Conservation (phyloP, 2,888 invertebrate genomes). For the Oligia fasciuncula region DNA sequence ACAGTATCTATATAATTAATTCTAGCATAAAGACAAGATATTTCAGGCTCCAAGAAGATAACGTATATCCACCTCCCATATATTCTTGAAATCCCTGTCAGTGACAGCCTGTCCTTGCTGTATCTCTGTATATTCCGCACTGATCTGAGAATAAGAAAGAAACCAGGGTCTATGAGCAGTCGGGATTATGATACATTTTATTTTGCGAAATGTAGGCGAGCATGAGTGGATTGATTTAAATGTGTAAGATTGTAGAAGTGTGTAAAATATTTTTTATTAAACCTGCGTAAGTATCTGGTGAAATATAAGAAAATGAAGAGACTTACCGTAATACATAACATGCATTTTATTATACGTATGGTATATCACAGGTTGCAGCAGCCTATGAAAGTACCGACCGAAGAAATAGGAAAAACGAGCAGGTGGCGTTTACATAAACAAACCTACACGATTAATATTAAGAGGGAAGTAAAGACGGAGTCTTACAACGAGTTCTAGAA, state of each 20-base stretch:
- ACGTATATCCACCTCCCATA: conserved; percentile 65
- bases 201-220: no score
- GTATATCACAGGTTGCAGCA: background rate
- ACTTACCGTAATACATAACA: background rate
- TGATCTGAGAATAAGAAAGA: conserved; percentile 66
- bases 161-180: conserved; percentile 51
- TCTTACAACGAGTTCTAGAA: background rate
- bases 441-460: background rate
- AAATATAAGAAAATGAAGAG: background rate
- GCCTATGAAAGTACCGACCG: background rate
- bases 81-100: conserved; percentile 66
- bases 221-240: background rate
- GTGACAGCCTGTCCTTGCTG: conserved; percentile 56
- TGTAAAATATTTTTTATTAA: no score
- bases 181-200: background rate
- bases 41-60: conserved; percentile 30
- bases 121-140: conserved; percentile 64
- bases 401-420: background rate
- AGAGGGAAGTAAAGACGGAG: background rate
- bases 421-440: background rate
- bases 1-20: conserved; percentile 93
- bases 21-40: conserved; percentile 1
- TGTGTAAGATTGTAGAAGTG: background rate
- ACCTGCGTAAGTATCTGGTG: background rate
- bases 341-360: background rate